Percentiles rank a stretch among this genome's conserved stretches.
phyloP scores from a whole-genome alignment of 2,797 vertebrate genomes.

The Gymnothorax reevesii region DNA sequence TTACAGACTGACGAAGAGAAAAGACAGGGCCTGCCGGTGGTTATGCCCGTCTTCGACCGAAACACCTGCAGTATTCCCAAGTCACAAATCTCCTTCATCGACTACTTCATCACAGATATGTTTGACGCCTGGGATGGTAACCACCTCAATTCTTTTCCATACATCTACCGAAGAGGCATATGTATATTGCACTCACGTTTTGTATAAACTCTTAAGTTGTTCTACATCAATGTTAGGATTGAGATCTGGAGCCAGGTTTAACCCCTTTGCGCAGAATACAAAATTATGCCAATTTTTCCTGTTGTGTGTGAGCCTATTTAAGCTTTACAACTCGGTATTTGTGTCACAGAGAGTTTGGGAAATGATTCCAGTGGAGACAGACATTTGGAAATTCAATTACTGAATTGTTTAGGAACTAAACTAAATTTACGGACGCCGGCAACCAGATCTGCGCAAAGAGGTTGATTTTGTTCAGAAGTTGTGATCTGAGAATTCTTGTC shows the following conservation, averaged over 20 bases:
- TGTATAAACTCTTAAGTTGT: background rate
- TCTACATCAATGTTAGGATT: background rate
- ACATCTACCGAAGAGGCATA: background rate
- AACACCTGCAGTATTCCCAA: conserved; percentile 96
- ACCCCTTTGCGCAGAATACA: too few relatives aligned
- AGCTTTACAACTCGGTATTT: too few relatives aligned
- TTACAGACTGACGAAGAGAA: conserved; percentile 95
- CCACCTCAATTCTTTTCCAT: conserved; percentile 12
- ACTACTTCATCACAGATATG: conserved; percentile 98
- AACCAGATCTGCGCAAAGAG: too few relatives aligned
- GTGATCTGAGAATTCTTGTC: background rate
- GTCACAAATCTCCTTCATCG: conserved; percentile 96
- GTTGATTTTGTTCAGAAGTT: background rate
- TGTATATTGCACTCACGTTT: background rate
- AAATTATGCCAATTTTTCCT: too few relatives aligned
- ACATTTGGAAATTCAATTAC: too few relatives aligned
- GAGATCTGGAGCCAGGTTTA: background rate
- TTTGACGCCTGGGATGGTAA: conserved; percentile 98
- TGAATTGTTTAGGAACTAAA: too few relatives aligned
- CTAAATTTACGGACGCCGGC: too few relatives aligned
- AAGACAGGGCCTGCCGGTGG: conserved; percentile 85
- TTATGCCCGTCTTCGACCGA: conserved; percentile 96
- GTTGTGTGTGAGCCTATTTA: too few relatives aligned
- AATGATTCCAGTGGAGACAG: too few relatives aligned
- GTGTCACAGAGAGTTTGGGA: too few relatives aligned